A percentile compares a stretch with the other conserved stretches of the same genome.
These are phyloP conservation scores for Tinea trinotella DNA, from an alignment of 2,888 invertebrate species.

Conservation along the genomic window DNA sequence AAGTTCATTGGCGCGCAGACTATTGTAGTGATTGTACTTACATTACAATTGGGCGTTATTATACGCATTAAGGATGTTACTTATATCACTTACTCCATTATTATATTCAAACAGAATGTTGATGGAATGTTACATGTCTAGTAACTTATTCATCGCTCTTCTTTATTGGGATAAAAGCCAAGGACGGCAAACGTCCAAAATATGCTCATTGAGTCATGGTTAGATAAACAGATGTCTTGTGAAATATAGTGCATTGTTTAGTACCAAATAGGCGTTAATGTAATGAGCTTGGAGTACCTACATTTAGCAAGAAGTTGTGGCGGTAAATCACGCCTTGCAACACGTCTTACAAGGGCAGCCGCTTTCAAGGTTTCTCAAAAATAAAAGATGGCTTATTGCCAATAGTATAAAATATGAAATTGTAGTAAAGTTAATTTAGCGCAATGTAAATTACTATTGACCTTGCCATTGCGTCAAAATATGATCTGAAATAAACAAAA, in stretches of 20 bases:
- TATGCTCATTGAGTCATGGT: constrained; percentile 9
- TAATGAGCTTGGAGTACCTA: not conserved
- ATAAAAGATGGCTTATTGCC: constrained; percentile 64
- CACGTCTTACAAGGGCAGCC: constrained; percentile 61
- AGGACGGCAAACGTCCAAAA: constrained; percentile 1
- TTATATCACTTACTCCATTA: too few species aligned
- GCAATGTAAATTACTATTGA: not conserved
- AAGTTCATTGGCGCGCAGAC: constrained; percentile 2
- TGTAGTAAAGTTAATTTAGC: constrained; percentile 17
- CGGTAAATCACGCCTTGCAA: constrained; percentile 33
- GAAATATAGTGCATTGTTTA: constrained; percentile 7
- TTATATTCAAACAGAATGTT: too few species aligned
- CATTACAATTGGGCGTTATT: too few species aligned
- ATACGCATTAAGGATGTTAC: too few species aligned
- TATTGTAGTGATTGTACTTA: too few species aligned
- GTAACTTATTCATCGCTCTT: too few species aligned
- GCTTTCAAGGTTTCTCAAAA: constrained; percentile 68
- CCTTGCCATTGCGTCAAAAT: constrained; percentile 13
- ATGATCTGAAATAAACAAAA: constrained; percentile 4
- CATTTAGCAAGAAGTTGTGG: constrained; percentile 16
- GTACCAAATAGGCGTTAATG: constrained; percentile 11
- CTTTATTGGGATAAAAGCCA: not conserved
- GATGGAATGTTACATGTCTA: too few species aligned
- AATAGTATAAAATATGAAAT: constrained; percentile 27
- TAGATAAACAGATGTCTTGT: not conserved